These are phyloP conservation scores for Asobara japonica DNA, from an alignment of 1,140 invertebrate species.

Conservation along the genomic window DNA sequence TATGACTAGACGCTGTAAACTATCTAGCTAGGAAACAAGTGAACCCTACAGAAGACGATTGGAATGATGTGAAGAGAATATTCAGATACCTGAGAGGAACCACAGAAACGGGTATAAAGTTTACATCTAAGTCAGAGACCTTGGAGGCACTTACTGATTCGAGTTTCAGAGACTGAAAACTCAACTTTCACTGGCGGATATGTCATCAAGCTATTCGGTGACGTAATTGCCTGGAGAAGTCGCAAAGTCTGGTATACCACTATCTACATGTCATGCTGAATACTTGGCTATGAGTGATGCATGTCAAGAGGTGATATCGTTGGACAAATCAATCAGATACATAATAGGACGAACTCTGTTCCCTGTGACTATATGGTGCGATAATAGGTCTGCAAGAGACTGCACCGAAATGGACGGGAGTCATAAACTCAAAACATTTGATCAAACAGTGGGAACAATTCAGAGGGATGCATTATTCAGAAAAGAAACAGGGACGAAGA, in stretches of 20 bases:
- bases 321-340: conserved; percentile 2
- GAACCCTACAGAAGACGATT: conserved; percentile 29
- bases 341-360: conserved; percentile 17
- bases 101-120: conserved; percentile 23
- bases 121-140: conserved; percentile 19
- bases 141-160: conserved; percentile 26
- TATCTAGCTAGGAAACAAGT: conserved; percentile 35
- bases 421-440: conserved; percentile 28
- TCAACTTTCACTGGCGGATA: conserved; percentile 20
- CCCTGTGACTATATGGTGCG: conserved; percentile 21
- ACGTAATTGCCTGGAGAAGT: conserved; percentile 29
- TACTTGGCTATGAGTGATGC: conserved; percentile 16
- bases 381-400: conserved; percentile 20
- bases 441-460: conserved; percentile 17
- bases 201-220: conserved; percentile 20
- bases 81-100: conserved; percentile 45
- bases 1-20: conserved; percentile 51
- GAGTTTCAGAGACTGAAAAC: conserved; percentile 27
- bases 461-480: conserved; percentile 14
- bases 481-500: conserved; percentile 23
- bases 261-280: conserved; percentile 23
- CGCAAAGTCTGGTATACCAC: conserved; percentile 3
- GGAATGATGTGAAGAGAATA: conserved; percentile 31
- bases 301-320: background rate
- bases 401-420: conserved; percentile 25